Evolutionary conservation across 37 sponge, comb jelly and placozoan genomes (phyloP).

Genomic region (Theonella swinhoei): DNA sequence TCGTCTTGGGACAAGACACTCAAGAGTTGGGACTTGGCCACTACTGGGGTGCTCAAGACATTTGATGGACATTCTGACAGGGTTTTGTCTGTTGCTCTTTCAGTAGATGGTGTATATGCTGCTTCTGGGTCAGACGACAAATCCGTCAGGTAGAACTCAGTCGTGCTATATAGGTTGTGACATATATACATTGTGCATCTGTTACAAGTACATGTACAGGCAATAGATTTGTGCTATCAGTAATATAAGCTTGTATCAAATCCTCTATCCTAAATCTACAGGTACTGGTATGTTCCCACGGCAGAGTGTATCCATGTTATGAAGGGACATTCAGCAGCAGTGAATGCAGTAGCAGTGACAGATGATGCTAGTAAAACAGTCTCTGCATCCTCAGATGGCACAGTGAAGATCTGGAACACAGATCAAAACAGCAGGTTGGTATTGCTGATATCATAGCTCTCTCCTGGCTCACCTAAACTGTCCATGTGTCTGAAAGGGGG

Average conservation of each 20-base stretch:
- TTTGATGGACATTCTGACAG: conserved; percentile 69
- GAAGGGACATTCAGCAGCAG: conserved; percentile 61
- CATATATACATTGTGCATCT: too few relatives aligned
- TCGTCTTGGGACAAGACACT: conserved; percentile 72
- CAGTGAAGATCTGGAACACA: conserved; percentile 77
- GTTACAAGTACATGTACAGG: too few relatives aligned
- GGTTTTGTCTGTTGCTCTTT: conserved; percentile 58
- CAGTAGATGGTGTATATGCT: conserved; percentile 46
- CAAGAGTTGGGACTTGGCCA: conserved; percentile 71
- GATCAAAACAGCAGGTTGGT: conserved; percentile 72
- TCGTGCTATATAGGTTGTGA: too few relatives aligned
- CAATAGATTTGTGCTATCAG: too few relatives aligned
- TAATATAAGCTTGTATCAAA: too few relatives aligned
- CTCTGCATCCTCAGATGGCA: conserved; percentile 63
- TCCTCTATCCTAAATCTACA: not conserved
- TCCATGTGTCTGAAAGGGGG: not conserved
- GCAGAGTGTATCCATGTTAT: conserved; percentile 40
- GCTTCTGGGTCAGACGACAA: conserved; percentile 71
- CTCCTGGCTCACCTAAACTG: not conserved
- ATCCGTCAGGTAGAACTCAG: conserved; percentile 75
- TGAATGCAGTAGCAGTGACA: conserved; percentile 62
- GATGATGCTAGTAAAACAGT: conserved; percentile 53
- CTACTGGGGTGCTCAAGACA: conserved; percentile 59
- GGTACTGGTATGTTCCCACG: conserved; percentile 50
- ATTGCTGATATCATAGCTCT: not conserved